These are phyloP conservation scores for Phylloscopus trochilus DNA, from an alignment of 2,113 vertebrate genomes.

Conservation along the genomic window DNA sequence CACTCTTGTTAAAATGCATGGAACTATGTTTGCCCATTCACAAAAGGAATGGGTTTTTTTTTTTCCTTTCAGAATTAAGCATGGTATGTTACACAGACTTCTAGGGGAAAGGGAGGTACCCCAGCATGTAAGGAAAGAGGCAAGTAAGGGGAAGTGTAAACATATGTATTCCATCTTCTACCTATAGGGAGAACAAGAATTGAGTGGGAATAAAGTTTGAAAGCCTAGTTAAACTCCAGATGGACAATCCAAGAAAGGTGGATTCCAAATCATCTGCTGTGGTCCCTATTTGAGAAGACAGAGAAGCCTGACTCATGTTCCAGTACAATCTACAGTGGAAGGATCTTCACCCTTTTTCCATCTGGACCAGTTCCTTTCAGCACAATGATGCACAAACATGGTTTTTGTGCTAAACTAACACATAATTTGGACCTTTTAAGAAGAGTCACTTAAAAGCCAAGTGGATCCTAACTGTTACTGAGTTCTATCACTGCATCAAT, in stretches of 20 bases:
- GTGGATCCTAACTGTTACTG: background rate
- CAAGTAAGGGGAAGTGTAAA: background rate
- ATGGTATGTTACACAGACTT: background rate
- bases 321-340: background rate
- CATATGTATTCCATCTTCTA: background rate
- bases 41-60: background rate
- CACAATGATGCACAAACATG: background rate
- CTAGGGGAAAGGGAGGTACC: background rate
- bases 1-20: fast-evolving
- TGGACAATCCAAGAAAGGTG: background rate
- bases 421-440: background rate
- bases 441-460: background rate
- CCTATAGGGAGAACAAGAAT: background rate
- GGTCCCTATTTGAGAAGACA: fast-evolving
- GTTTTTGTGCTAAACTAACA: background rate
- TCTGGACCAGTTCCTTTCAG: background rate
- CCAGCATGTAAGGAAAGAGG: background rate
- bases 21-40: background rate
- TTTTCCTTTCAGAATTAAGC: background rate
- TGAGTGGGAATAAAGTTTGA: background rate
- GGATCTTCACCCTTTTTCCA: background rate
- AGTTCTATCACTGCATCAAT: background rate
- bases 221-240: background rate
- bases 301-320: background rate
- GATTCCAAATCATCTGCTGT: background rate